Conservation (phyloP, 2,888 invertebrate genomes). For the Dendrolimus pini region DNA sequence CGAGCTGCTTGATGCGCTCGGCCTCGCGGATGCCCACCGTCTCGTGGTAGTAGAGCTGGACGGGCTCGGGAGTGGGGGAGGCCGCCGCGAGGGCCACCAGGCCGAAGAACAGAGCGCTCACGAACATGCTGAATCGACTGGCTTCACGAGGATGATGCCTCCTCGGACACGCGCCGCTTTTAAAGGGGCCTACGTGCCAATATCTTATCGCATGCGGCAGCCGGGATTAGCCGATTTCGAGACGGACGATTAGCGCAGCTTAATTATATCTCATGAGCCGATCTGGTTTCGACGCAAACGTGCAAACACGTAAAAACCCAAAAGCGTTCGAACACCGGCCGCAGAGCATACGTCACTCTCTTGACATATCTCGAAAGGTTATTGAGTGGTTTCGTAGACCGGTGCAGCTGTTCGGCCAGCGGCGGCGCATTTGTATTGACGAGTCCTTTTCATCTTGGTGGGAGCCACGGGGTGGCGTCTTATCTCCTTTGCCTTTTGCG, state of each 20-base stretch:
- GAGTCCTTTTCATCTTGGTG: no score
- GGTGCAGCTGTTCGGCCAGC: no score
- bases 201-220: background rate
- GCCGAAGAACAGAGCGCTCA: background rate
- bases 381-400: no score
- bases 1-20: conserved; percentile 22
- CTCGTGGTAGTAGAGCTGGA: conserved; percentile 25
- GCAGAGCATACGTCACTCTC: no score
- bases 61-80: conserved; percentile 15
- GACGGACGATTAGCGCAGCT: background rate
- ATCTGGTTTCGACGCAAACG: background rate
- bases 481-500: no score
- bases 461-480: no score
- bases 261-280: background rate
- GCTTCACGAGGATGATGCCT: background rate
- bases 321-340: no score
- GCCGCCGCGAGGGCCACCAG: conserved; percentile 10
- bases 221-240: background rate
- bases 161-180: background rate
- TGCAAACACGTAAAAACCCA: background rate
- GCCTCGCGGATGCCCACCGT: conserved; percentile 26
- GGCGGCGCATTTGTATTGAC: no score
- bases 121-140: background rate
- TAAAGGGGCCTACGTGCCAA: background rate
- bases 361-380: no score